Percentiles rank a stretch among this genome's conserved stretches.
These are phyloP conservation scores for Erythrolamprus reginae DNA, from an alignment of 2,113 vertebrate species.

Conservation along the genomic window DNA sequence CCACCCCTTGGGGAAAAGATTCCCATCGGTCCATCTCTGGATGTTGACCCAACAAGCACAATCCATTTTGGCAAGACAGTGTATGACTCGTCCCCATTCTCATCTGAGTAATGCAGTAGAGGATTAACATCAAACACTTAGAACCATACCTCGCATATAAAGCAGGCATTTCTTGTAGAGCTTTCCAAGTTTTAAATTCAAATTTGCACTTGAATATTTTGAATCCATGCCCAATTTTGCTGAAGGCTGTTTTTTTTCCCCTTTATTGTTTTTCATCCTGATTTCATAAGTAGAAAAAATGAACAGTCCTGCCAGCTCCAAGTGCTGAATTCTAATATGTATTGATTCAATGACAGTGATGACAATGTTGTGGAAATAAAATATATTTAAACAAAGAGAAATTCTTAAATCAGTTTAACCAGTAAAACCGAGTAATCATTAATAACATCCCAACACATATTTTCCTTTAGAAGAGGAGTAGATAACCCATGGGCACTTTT, in stretches of 20 bases:
- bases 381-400: neutral
- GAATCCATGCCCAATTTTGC: neutral
- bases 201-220: neutral
- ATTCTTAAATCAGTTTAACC: neutral
- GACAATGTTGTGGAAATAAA: neutral
- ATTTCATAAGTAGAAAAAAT: neutral
- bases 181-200: neutral
- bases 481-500: neutral
- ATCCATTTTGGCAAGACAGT: neutral
- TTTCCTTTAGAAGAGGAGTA: neutral
- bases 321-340: neutral
- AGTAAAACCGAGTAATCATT: neutral
- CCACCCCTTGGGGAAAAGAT: neutral
- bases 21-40: neutral
- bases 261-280: neutral
- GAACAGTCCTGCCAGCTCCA: neutral
- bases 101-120: neutral
- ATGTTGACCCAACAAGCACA: neutral
- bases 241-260: neutral
- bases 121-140: neutral
- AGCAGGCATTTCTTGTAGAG: neutral
- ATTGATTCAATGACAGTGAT: neutral
- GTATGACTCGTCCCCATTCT: neutral
- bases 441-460: neutral
- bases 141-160: neutral